phyloP scores from a whole-genome alignment of 53 echinoderm and acorn worm genomes.

The Holothuria leucospilota region DNA sequence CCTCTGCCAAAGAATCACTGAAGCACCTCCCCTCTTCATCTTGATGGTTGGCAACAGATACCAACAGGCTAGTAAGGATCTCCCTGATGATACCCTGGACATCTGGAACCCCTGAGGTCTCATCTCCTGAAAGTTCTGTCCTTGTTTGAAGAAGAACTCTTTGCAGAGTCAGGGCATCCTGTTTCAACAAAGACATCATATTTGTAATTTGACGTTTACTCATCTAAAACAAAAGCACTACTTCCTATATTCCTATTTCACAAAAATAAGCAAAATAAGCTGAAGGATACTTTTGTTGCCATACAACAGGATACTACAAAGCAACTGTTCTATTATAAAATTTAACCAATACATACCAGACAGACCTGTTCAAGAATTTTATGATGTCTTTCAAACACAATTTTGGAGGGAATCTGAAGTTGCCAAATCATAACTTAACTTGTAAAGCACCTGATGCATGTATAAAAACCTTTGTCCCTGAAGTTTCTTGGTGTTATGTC shows the following conservation, averaged over 20 bases:
- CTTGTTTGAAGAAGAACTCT: conserved; percentile 91
- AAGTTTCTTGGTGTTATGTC: neutral
- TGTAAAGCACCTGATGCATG: too few relatives aligned
- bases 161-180: conserved; percentile 96
- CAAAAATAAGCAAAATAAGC: too few relatives aligned
- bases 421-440: neutral
- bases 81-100: conserved; percentile 89
- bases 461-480: too few relatives aligned
- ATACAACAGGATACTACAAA: too few relatives aligned
- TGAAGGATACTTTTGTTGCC: too few relatives aligned
- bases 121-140: conserved; percentile 91
- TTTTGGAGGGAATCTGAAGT: neutral
- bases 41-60: conserved; percentile 95
- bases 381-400: too few relatives aligned
- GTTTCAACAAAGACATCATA: neutral
- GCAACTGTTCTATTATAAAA: too few relatives aligned
- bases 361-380: too few relatives aligned
- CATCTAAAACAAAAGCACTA: neutral
- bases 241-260: too few relatives aligned
- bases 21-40: conserved; percentile 97
- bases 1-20: conserved; percentile 93
- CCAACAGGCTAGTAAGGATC: conserved; percentile 94
- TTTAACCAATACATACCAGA: too few relatives aligned
- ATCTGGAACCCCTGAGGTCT: conserved; percentile 94
- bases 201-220: neutral